phyloP scores from a whole-genome alignment of 2,113 vertebrate genomes.

The Myotis lucifugus region DNA sequence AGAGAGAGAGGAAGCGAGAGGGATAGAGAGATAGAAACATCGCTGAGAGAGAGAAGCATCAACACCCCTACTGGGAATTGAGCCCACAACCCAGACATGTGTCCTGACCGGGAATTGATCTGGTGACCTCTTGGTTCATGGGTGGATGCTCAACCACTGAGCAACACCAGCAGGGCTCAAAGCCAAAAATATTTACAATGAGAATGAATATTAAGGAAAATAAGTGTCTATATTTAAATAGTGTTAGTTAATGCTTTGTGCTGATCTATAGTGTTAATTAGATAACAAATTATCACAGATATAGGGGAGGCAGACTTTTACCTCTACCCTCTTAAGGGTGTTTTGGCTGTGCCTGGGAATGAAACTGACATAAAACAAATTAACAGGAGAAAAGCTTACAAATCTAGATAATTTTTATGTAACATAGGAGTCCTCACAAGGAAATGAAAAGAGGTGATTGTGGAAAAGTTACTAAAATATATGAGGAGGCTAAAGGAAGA shows the following conservation, averaged over 20 bases:
- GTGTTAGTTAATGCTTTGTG: not conserved
- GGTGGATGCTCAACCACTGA: too few species aligned
- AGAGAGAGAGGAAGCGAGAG: too few species aligned
- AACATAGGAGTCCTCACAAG: not conserved
- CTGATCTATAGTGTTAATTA: not conserved
- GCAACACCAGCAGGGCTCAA: not conserved
- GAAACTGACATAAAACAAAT: not conserved
- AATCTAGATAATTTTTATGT: not conserved
- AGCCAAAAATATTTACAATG: not conserved
- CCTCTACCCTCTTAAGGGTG: not conserved
- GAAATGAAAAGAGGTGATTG: not conserved
- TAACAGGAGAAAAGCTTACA: not conserved
- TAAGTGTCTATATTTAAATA: not conserved
- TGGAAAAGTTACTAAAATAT: not conserved
- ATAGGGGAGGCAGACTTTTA: not conserved
- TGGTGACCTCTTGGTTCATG: too few species aligned
- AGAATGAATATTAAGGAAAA: slow-evolving; percentile 1
- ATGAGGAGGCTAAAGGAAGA: not conserved
- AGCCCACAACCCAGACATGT: too few species aligned
- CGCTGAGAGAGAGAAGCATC: too few species aligned
- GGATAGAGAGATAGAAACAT: too few species aligned
- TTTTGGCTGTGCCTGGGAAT: not conserved
- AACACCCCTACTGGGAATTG: too few species aligned
- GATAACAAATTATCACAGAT: not conserved
- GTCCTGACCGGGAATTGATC: too few species aligned